Base-by-base conservation (phyloP, 2,888 invertebrate species). In the Osedax fenrisi region DNA sequence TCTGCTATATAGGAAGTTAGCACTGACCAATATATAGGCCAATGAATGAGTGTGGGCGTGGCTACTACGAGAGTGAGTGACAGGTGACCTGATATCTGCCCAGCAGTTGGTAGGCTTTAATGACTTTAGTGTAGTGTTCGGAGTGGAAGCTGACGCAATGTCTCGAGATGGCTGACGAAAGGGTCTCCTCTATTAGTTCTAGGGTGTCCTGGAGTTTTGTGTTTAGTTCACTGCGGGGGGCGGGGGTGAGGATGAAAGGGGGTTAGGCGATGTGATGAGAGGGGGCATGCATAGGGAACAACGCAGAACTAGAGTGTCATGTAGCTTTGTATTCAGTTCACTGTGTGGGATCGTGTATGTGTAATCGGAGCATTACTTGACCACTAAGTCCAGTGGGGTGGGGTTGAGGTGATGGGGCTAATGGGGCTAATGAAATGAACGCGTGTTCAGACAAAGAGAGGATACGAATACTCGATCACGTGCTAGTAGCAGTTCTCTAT, bases 251-350 rank as follows among this genome's bases (percentile, higher is more conserved):
- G 88, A 87, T 80, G 95, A 91, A 82, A 92, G 94, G 79, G 89
- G 88, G 74, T 88, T 88, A 80, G 89, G 89, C 56, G 87, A 83
- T 75, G 90, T 90, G 0, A 92, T 89, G 13, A 96, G 86, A 0
- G 93, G 92, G 0, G 89, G 89, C 81, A 95, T 95, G 64, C 96
- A 83, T 80, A 92, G 92, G 78, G 93, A 92, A 82, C 95, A 95
- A 0, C 92, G 92, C 86, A 92, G 89, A 76, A 91, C 90, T 74
- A 95, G 85, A 0, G 92, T 94, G 82, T 95, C 94, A 83, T 94
- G 92, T 0, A 96, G 85, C 81, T 94, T 90, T 17, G 90, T 89
- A 17, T 90, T 89, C 41, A 96, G 85, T 76, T 93, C 92, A 64
- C 92, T 90, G 80, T 70, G 78, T 79, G 56, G n/a, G n/a, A n/a